These are phyloP conservation scores for Mustela nigripes DNA, from an alignment of 2,113 vertebrate genomes.

Conservation along the genomic window DNA sequence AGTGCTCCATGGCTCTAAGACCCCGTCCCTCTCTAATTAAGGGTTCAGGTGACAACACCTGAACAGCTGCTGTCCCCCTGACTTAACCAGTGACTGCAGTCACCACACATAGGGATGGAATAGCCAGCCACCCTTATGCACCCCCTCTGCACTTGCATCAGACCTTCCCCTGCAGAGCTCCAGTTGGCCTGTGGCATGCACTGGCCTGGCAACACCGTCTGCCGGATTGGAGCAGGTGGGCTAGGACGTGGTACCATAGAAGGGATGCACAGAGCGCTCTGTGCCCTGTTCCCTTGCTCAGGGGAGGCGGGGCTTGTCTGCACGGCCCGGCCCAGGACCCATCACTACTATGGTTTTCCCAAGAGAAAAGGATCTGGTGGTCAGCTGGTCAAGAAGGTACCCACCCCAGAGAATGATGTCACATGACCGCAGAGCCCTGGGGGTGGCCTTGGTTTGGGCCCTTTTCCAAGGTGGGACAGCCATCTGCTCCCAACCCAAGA, in stretches of 20 bases:
- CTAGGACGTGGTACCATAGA: fast-evolving
- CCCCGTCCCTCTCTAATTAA: neutral
- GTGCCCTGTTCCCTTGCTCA: fast-evolving
- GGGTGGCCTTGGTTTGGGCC: neutral
- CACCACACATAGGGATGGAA: fast-evolving
- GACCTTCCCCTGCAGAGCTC: neutral
- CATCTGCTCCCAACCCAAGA: neutral
- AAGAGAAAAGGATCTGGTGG: neutral
- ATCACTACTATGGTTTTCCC: neutral
- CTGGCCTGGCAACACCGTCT: neutral
- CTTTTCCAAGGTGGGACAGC: neutral
- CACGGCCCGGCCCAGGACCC: neutral
- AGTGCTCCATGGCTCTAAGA: fast-evolving
- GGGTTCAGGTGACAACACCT: neutral
- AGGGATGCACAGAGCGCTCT: neutral
- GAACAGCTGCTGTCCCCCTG: neutral
- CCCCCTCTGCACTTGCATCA: too few species aligned
- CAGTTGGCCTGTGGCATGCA: fast-evolving
- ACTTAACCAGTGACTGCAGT: neutral
- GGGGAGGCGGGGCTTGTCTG: neutral
- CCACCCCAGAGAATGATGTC: neutral
- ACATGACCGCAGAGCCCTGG: neutral
- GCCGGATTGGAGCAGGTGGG: too few species aligned
- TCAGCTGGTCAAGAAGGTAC: neutral
- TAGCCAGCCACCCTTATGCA: fast-evolving